phyloP scores from a whole-genome alignment of 2,888 invertebrate genomes.

The Pyrrhosoma nymphula region DNA sequence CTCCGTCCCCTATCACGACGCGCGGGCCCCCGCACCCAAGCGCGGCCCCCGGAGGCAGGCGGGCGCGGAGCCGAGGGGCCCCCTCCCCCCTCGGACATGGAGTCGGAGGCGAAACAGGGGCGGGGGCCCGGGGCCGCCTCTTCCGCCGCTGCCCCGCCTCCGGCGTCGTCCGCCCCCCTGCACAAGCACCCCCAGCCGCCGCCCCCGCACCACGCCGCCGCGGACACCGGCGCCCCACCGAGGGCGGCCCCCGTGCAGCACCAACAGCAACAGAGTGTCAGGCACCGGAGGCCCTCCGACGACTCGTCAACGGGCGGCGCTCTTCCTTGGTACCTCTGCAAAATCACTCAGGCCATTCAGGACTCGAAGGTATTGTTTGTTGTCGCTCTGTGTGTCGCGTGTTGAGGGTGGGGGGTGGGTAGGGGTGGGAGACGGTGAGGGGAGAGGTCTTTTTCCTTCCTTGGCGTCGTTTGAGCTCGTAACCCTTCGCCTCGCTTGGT shows the following conservation, averaged over 20 bases:
- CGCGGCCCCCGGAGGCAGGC: too few relatives aligned
- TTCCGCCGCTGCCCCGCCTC: neutral
- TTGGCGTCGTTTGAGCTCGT: too few relatives aligned
- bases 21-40: too few relatives aligned
- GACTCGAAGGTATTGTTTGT: slow-evolving; percentile 55
- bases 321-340: slow-evolving; percentile 55
- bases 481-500: too few relatives aligned
- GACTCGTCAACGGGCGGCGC: neutral
- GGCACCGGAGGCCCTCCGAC: neutral
- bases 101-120: too few relatives aligned
- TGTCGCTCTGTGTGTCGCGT: neutral
- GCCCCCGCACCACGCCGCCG: neutral
- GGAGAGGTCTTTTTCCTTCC: neutral
- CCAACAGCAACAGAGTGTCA: neutral
- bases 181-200: neutral
- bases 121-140: neutral
- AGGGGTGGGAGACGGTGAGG: neutral
- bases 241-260: neutral
- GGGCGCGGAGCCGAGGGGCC: too few relatives aligned
- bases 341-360: slow-evolving; percentile 63
- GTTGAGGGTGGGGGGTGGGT: neutral
- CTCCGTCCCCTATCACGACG: too few relatives aligned
- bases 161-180: neutral
- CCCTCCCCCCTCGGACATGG: too few relatives aligned
- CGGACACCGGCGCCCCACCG: neutral